Evolutionary conservation across 2,113 vertebrate genomes (phyloP), one percentile per base, ranked within the genome.

Genomic region (Microtus oregoni): DNA sequence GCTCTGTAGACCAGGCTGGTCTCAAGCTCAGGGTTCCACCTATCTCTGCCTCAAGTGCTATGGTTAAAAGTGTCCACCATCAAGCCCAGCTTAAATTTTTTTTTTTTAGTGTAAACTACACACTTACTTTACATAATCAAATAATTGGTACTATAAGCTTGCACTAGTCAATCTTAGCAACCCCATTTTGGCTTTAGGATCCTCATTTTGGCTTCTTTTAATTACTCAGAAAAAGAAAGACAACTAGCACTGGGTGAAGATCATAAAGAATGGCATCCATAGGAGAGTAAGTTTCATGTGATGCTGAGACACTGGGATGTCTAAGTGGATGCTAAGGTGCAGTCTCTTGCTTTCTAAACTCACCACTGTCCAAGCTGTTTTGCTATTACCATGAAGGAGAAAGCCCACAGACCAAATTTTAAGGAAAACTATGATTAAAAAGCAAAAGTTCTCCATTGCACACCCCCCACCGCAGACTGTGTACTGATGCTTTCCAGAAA

Each of bases 181-280:
- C 55, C 55, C 55, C 55, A 58, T 58, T 58, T 58, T 58, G 55
- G 55, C 89, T 68, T 76, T 55, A 93, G 47, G 81, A 81, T 1
- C 50, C 35, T n/a, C 76, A 94, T 47, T 89, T 73, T 65, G 38
- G 92, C 70, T 92, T 78, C n/a, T 94, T 92, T 89, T 90, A 92
- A 92, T 79, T 9, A 12, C 55, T 76, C 73, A 90, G 14, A 85
- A 89, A 73, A 35, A 58, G 50, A 52, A 58, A 58, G 55, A 58
- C 55, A 28, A 35, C 76, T n/a, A 91, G 78, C 55, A 58, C n/a
- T 41, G 68, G 41, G 26, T 91, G 78, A 63, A 87, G 79, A 83
- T 70, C 70, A 68, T 41, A 77, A 90, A 96, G 41, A 83, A 75
- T 2, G 12, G 83, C 20, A 63, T 85, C 28, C 73, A 44, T 77